These are phyloP conservation scores for Pseudomyrmex sp. DNA, from an alignment of 1,140 invertebrate species.

Conservation along the genomic window DNA sequence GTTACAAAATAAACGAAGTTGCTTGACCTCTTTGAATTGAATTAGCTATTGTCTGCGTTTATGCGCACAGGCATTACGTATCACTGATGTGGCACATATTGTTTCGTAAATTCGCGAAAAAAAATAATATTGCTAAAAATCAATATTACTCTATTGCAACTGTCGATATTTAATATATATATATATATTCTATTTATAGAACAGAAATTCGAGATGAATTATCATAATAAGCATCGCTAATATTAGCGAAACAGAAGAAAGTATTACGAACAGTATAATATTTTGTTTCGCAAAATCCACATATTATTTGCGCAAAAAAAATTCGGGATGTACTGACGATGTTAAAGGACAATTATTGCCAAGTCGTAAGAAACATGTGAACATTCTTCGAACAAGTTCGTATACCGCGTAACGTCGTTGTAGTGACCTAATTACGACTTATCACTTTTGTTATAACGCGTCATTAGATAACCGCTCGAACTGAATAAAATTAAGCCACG, in stretches of 20 bases:
- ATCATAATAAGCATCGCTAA: background rate
- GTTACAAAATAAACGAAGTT: too few relatives aligned
- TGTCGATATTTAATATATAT: too few relatives aligned
- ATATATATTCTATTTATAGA: too few relatives aligned
- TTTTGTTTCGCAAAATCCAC: background rate
- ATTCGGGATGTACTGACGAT: conserved; percentile 14
- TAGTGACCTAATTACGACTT: conserved; percentile 69
- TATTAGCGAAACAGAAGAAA: background rate
- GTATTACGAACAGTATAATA: too few relatives aligned
- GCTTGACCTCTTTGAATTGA: too few relatives aligned
- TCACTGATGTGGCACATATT: too few relatives aligned
- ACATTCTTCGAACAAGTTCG: conserved; percentile 26
- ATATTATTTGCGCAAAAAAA: background rate
- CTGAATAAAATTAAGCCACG: conserved; percentile 21
- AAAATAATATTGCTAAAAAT: too few relatives aligned
- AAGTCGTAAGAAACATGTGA: background rate
- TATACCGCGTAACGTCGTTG: conserved; percentile 67
- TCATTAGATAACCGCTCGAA: conserved; percentile 60
- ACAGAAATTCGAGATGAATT: too few relatives aligned
- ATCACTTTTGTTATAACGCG: conserved; percentile 58
- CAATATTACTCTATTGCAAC: too few relatives aligned
- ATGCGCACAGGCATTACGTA: too few relatives aligned
- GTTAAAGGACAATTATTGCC: background rate
- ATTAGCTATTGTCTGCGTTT: too few relatives aligned
- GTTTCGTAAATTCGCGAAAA: too few relatives aligned